Evolutionary conservation across 1,140 invertebrate genomes (phyloP).

Genomic region (Cotesia chilonis): DNA sequence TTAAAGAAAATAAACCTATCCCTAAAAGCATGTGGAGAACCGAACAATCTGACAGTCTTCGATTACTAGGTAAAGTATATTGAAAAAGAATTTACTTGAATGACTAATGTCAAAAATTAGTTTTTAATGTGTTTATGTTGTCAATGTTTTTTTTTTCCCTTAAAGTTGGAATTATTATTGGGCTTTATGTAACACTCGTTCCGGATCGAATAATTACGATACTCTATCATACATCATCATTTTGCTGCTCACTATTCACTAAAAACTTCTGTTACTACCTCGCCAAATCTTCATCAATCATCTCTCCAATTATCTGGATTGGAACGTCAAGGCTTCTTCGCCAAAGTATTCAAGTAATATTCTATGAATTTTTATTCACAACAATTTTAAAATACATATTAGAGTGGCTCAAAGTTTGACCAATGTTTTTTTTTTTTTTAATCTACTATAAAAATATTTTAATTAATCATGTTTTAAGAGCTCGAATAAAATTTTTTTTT

Average conservation of each 20-base stretch:
- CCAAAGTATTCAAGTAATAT: slow-evolving; percentile 44
- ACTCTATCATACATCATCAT: slow-evolving; percentile 36
- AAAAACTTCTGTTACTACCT: slow-evolving; percentile 45
- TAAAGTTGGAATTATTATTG: slow-evolving; percentile 46
- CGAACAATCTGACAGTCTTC: slow-evolving; percentile 42
- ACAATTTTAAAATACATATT: too few relatives aligned
- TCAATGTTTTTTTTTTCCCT: not conserved
- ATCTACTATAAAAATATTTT: too few relatives aligned
- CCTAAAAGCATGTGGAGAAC: slow-evolving; percentile 14
- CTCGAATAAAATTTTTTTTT: too few relatives aligned
- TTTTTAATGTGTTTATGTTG: too few relatives aligned
- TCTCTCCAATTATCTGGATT: slow-evolving; percentile 47
- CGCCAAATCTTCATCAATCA: slow-evolving; percentile 47
- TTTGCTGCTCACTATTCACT: slow-evolving; percentile 42
- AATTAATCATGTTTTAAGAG: too few relatives aligned
- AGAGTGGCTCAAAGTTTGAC: too few relatives aligned
- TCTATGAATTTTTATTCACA: slow-evolving; percentile 1
- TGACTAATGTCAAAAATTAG: too few relatives aligned
- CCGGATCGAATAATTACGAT: slow-evolving; percentile 48
- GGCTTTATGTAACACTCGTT: slow-evolving; percentile 48
- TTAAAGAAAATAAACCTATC: slow-evolving; percentile 33
- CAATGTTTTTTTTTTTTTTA: too few relatives aligned
- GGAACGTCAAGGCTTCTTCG: slow-evolving; percentile 38
- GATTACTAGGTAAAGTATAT: slow-evolving; percentile 45
- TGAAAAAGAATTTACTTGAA: too few relatives aligned